These are phyloP conservation scores for Tinea pellionella DNA, from an alignment of 2,888 invertebrate genomes.

Conservation along the genomic window DNA sequence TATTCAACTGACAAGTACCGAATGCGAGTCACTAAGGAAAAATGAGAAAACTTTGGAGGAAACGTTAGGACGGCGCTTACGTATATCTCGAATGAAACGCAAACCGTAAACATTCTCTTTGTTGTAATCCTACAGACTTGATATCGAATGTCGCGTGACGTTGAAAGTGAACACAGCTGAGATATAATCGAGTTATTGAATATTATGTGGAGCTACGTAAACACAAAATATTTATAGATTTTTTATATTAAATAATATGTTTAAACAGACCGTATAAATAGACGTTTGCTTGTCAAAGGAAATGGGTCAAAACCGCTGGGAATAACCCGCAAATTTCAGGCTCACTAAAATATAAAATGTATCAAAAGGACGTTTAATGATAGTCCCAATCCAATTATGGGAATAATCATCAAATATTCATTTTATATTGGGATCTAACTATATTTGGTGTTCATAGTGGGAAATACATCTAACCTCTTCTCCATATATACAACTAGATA, in stretches of 20 bases:
- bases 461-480: too few species aligned
- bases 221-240: background rate
- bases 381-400: background rate
- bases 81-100: conserved; percentile 4
- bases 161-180: conserved; percentile 11
- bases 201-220: background rate
- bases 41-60: conserved; percentile 22
- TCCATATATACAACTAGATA: too few species aligned
- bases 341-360: background rate
- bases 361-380: conserved; percentile 5
- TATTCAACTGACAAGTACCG: conserved; percentile 20
- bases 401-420: background rate
- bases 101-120: background rate
- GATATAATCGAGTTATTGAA: background rate
- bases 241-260: background rate
- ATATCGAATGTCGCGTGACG: conserved; percentile 10
- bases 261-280: background rate
- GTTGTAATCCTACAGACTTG: conserved; percentile 3
- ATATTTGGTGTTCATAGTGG: too few species aligned
- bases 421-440: background rate
- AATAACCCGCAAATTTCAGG: background rate
- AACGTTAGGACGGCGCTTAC: background rate
- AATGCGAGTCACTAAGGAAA: conserved; percentile 28
- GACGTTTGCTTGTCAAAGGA: background rate
- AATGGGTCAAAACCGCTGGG: conserved; percentile 8